Base-by-base conservation (phyloP, 2,888 invertebrate species). In the Clistopyga incitator region DNA sequence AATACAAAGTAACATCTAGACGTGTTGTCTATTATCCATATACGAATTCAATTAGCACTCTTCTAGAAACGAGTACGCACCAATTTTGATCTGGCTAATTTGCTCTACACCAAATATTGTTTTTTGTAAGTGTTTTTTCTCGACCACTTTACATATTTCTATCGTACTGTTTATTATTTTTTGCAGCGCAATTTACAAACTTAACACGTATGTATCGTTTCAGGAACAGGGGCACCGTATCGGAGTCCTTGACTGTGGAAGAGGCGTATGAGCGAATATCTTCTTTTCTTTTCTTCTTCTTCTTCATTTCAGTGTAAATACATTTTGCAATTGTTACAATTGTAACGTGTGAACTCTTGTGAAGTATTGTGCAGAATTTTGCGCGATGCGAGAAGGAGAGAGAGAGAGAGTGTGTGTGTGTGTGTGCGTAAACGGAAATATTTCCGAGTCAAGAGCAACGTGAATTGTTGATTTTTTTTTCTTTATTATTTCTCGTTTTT, bases 151-250 rank as follows among this genome's bases (percentile, higher is more conserved):
- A 65, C 42, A 80, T 61, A 52, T 71, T 75, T 77, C 70, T 61
- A 61, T 75, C 59, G 47, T 78, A 74, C 61, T 78, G 77, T 80
- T 77, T 74, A 18, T 61, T 25, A n/a, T 25, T 25, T 64, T 74
- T 77, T 70, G 59, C 76, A 79, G 81, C 64, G 47, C 72, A 83
- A 76, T 71, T 81, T 61, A 70, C 54, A 74, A 84, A 78, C 52
- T 85, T 83, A 85, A 81, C 64, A 65, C 75, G 42, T 84, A 75
- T 86, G 80, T 86, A 77, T 86, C 86, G 78, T 86, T 86, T 86
- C 86, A 86, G 86, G 86, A 83, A 68, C 71, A 64, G 77, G 78
- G 81, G 71, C 82, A 68, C 76, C 82, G 72, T 84, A 84, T 75
- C 84, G 81, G 84, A 82, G 75, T 79, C 75, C 84, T 79, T 81